phyloP scores from a whole-genome alignment of 2,797 vertebrate species.

The Rhadinocentrus ornatus region DNA sequence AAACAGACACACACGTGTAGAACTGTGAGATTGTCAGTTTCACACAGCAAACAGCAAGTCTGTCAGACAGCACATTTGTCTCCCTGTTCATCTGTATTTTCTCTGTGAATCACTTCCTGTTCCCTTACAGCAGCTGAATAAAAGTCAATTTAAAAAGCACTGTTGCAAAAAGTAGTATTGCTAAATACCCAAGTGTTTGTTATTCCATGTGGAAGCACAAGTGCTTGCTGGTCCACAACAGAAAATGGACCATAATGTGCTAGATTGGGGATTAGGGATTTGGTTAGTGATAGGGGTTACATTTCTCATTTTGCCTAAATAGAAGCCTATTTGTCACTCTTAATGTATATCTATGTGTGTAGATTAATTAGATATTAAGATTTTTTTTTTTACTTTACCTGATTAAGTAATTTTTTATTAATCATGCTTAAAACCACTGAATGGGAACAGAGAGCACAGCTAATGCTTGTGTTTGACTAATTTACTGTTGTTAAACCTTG shows the following conservation, averaged over 20 bases:
- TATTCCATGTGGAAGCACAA: not conserved
- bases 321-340: too few species aligned
- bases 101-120: slow-evolving; percentile 56
- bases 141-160: not conserved
- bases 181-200: too few species aligned
- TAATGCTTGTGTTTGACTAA: not conserved
- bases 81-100: slow-evolving; percentile 3
- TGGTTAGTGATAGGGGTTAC: not conserved
- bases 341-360: too few species aligned
- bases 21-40: slow-evolving; percentile 18
- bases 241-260: too few species aligned
- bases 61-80: slow-evolving; percentile 5
- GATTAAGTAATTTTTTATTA: not conserved
- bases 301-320: not conserved
- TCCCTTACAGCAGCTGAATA: slow-evolving; percentile 30
- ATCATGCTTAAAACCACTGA: not conserved
- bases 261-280: not conserved
- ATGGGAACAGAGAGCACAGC: not conserved
- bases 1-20: slow-evolving; percentile 28
- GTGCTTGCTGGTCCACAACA: not conserved
- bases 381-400: not conserved
- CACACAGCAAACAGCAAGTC: slow-evolving; percentile 14
- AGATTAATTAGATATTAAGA: too few species aligned
- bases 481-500: too few species aligned
- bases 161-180: not conserved